phyloP scores from a whole-genome alignment of 2,888 invertebrate species.

The Tetrapedia diversipes region DNA sequence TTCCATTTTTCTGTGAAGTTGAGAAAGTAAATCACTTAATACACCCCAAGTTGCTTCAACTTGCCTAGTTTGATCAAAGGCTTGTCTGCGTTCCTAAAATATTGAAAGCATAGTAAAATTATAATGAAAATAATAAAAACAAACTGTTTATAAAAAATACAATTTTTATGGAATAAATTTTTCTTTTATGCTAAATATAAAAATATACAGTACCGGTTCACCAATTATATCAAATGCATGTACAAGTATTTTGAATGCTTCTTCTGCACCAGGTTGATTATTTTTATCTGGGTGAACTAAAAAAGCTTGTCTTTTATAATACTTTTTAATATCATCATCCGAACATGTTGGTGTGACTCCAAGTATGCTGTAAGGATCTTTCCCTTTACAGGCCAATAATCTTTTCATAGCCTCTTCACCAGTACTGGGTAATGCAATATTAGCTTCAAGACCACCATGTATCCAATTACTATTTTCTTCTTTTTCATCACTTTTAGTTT shows the following conservation, averaged over 20 bases:
- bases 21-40: constrained; percentile 92
- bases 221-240: constrained; percentile 98
- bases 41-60: constrained; percentile 95
- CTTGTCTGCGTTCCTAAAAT: constrained; percentile 88
- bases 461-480: constrained; percentile 83
- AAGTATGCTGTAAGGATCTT: constrained; percentile 97
- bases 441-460: constrained; percentile 86
- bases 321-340: constrained; percentile 96
- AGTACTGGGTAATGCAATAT: constrained; percentile 93
- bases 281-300: constrained; percentile 98
- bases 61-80: constrained; percentile 89
- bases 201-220: constrained; percentile 87
- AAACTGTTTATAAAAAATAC: neutral
- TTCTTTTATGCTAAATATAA: constrained; percentile 2
- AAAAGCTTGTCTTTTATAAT: constrained; percentile 96
- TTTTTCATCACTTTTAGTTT: constrained; percentile 80
- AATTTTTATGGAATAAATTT: neutral
- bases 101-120: neutral
- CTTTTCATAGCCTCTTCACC: constrained; percentile 98
- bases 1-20: constrained; percentile 96
- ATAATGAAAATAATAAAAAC: neutral
- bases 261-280: constrained; percentile 96
- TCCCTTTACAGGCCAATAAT: constrained; percentile 95
- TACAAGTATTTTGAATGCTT: constrained; percentile 97
- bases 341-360: constrained; percentile 94